Base-by-base conservation (phyloP, 1,140 invertebrate genomes). In the Leptinotarsa lineolata region DNA sequence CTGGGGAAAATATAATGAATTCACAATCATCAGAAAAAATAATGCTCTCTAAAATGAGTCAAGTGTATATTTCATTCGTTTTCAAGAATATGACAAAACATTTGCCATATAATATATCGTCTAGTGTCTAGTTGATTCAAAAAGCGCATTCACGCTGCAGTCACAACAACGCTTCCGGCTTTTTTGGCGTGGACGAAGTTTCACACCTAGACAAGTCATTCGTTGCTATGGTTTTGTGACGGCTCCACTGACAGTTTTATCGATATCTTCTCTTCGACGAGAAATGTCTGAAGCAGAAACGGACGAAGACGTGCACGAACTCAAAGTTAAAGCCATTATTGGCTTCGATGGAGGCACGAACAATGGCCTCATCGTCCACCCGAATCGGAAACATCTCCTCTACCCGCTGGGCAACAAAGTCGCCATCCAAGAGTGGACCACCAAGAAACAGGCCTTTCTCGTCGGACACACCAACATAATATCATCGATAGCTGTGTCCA, bases 381-480 rank as follows among this genome's bases (percentile, higher is more conserved):
- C 93, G 1, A 89, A 94, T 83, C 87, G 90, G 24, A 85, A 90
- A 45, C 90, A 95, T 79, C 85, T 95, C 3, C 86, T 96, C 2
- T 97, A 95, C 85, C 90, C 94, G 0, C 88, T 96, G 81, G 95
- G 95, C 0, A 93, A 91, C 78, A 95, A 95, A 82, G 48, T 54
- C 11, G 90, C 92, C 16, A 91, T 96, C 46, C 91, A 92, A 81
- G 89, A 95, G 78, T 90, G 92, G 79, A 85, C 85, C 18, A 91
- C 89, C 2, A 90, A 91, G 78, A 88, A 90, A 77, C 94, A 95
- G 84, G 82, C 85, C 61, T 95, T 96, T 82, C 86, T 97, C 39
- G 89, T 89, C 59, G 95, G 94, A 0, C 95, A 97, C 81, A 92
- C 91, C 0, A 94, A 96, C 85, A 89, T 90, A 61, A 92, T 98